A percentile compares a stretch with the other conserved stretches of the same genome.
Evolutionary conservation across 2,888 invertebrate species (phyloP).

Genomic region (Sminthurinus aureus): DNA sequence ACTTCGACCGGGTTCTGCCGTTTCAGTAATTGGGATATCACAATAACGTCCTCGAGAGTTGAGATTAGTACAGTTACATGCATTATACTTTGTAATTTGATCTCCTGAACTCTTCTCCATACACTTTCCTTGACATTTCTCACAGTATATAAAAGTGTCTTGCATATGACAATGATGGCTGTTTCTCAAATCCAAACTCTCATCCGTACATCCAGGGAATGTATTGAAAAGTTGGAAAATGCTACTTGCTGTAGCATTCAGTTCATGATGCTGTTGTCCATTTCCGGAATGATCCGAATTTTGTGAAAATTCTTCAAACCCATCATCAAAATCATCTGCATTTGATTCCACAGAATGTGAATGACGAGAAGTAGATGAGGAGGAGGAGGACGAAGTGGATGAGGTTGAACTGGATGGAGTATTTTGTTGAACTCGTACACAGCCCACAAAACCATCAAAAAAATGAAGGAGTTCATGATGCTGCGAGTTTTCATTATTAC

Average conservation of each 20-base stretch:
- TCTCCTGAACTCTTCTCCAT: constrained; percentile 34
- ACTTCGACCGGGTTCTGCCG: constrained; percentile 11
- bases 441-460: constrained; percentile 59
- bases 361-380: background rate
- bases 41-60: constrained; percentile 12
- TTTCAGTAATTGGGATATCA: constrained; percentile 9
- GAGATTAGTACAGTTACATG: constrained; percentile 46
- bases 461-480: constrained; percentile 43
- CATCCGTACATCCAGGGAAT: constrained; percentile 48
- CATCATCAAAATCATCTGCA: constrained; percentile 17
- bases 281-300: background rate
- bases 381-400: background rate
- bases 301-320: constrained; percentile 2
- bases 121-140: constrained; percentile 47
- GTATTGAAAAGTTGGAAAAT: constrained; percentile 43
- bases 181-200: constrained; percentile 40
- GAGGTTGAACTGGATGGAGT: background rate
- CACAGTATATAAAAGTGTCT: constrained; percentile 51
- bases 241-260: constrained; percentile 23
- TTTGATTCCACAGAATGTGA: background rate
- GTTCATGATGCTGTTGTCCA: constrained; percentile 9
- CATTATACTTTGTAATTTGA: constrained; percentile 36
- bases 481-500: constrained; percentile 28
- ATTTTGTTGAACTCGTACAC: constrained; percentile 40
- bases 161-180: constrained; percentile 51